Conservation (phyloP, 2,113 vertebrate genomes). For the Bufo gargarizans region DNA sequence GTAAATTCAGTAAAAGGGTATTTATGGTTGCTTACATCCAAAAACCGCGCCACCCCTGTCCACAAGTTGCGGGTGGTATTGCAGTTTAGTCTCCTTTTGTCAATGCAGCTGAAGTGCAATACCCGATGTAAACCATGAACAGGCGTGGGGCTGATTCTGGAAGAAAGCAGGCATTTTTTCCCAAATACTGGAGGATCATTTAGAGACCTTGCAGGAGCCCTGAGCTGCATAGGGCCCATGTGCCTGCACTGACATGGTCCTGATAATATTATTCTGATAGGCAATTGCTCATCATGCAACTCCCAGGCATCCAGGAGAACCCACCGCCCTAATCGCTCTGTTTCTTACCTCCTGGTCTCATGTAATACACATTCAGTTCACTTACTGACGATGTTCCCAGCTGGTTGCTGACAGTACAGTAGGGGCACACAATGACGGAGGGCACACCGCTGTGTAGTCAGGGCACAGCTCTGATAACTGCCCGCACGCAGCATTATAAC, state of each 20-base stretch:
- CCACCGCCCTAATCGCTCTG: neutral
- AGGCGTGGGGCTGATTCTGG: too few relatives aligned
- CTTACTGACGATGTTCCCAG: slow-evolving; percentile 51
- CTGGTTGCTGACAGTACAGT: neutral
- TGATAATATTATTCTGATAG: neutral
- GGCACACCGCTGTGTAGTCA: too few relatives aligned
- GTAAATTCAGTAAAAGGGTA: too few relatives aligned
- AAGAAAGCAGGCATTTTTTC: neutral
- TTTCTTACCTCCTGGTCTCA: neutral
- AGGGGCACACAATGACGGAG: neutral
- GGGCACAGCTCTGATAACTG: neutral
- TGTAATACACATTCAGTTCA: slow-evolving; percentile 14
- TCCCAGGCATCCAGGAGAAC: neutral
- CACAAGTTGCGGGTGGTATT: too few relatives aligned
- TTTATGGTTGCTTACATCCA: neutral
- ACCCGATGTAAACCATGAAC: too few relatives aligned
- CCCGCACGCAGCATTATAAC: neutral
- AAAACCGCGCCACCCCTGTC: neutral
- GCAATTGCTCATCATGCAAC: neutral
- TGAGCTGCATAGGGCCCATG: neutral
- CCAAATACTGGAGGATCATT: too few relatives aligned
- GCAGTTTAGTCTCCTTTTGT: too few relatives aligned
- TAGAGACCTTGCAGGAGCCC: too few relatives aligned
- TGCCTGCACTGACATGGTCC: neutral
- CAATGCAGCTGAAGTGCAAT: too few relatives aligned